A percentile compares a stretch with the other conserved stretches of the same genome.
phyloP scores from a whole-genome alignment of 2,113 vertebrate genomes.

The Pygoscelis antarcticus region DNA sequence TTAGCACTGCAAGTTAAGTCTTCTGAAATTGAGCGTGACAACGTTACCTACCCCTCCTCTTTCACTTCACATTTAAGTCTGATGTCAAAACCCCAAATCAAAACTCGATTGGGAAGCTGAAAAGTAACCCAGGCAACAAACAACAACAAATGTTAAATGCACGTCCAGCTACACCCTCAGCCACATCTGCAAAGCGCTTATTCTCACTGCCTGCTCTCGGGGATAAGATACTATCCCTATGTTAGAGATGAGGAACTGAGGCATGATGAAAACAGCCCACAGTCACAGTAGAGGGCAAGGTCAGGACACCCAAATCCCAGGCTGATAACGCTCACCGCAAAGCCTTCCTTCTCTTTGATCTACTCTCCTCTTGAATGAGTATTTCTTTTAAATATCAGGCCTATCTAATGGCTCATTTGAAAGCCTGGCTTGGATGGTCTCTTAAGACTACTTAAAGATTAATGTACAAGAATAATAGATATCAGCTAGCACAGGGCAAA shows the following conservation, averaged over 20 bases:
- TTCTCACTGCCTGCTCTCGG: neutral
- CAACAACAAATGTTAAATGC: neutral
- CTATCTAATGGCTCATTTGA: neutral
- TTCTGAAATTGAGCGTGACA: neutral
- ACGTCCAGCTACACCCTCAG: neutral
- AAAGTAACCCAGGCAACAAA: constrained; percentile 34
- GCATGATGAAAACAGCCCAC: neutral
- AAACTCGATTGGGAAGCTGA: neutral
- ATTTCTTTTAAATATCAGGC: neutral
- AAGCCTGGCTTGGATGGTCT: neutral
- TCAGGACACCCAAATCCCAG: neutral
- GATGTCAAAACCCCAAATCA: neutral
- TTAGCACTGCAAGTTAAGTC: neutral
- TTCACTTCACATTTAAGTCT: neutral
- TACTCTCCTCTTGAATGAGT: neutral
- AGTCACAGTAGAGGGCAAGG: neutral
- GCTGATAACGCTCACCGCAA: neutral
- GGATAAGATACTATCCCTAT: neutral
- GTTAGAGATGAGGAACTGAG: neutral
- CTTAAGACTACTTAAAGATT: neutral
- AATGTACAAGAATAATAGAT: neutral
- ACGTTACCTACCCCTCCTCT: neutral
- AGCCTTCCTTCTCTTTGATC: neutral
- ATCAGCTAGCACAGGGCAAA: neutral
- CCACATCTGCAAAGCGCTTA: neutral